phyloP scores from a whole-genome alignment of 2,888 invertebrate species.

The Punctoribates punctum region DNA sequence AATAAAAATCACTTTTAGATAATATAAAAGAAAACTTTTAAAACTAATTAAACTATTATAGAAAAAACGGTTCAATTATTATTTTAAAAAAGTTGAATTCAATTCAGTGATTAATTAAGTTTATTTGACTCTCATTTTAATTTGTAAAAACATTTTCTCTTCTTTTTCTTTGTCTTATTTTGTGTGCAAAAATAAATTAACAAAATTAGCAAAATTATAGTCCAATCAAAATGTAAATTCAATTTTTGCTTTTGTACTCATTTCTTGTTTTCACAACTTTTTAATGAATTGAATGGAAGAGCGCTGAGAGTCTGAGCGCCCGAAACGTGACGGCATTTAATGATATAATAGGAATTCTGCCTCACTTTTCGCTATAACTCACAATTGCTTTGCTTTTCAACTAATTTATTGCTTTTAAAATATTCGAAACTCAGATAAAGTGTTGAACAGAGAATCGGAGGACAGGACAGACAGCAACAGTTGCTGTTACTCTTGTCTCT shows the following conservation, averaged over 20 bases:
- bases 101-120: background rate
- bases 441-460: background rate
- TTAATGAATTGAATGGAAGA: constrained; percentile 6
- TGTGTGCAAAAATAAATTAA: constrained; percentile 22
- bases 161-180: background rate
- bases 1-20: background rate
- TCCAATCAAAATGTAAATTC: constrained; percentile 31
- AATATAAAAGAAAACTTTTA: background rate
- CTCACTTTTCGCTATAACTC: background rate
- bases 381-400: background rate
- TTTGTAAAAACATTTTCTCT: constrained; percentile 11
- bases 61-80: background rate
- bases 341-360: background rate
- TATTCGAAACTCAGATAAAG: background rate
- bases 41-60: background rate
- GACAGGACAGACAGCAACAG: background rate
- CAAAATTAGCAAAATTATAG: constrained; percentile 12
- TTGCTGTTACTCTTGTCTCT: too few species aligned
- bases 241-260: background rate
- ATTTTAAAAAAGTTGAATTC: background rate
- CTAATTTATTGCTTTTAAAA: background rate
- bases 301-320: background rate
- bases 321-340: constrained; percentile 1
- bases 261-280: constrained; percentile 4
- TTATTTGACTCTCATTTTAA: background rate